phyloP scores from a whole-genome alignment of 2,888 invertebrate genomes.

The Melanostoma scalare region DNA sequence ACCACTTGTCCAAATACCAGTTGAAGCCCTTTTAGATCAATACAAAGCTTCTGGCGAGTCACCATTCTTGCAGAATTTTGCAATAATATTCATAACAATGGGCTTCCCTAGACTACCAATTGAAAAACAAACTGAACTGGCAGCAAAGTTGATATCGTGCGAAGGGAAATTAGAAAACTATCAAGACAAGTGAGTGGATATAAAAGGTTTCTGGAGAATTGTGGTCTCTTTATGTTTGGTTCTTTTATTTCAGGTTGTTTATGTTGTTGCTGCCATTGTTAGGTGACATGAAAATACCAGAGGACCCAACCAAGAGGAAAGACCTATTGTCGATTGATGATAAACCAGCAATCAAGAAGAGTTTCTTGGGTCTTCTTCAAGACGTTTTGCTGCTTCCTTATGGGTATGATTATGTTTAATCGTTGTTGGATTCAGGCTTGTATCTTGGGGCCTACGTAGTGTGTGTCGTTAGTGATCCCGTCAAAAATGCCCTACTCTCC shows the following conservation, averaged over 20 bases:
- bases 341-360: conserved; percentile 84
- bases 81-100: conserved; percentile 95
- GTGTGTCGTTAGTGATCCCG: no score
- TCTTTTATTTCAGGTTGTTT: conserved; percentile 85
- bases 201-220: conserved; percentile 11
- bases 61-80: conserved; percentile 92
- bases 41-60: conserved; percentile 87
- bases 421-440: neutral
- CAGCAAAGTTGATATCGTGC: conserved; percentile 89
- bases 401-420: conserved; percentile 84
- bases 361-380: conserved; percentile 88
- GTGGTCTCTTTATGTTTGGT: conserved; percentile 16
- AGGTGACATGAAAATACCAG: conserved; percentile 86
- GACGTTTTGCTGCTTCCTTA: conserved; percentile 94
- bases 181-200: conserved; percentile 87
- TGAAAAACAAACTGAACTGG: conserved; percentile 88
- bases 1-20: conserved; percentile 91
- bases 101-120: conserved; percentile 92
- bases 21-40: conserved; percentile 90
- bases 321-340: conserved; percentile 88
- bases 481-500: no score
- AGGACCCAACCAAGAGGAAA: conserved; percentile 85
- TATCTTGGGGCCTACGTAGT: no score
- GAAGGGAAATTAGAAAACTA: conserved; percentile 92
- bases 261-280: conserved; percentile 91